Percentiles rank a stretch among this genome's conserved stretches.
Conservation (phyloP, 2,888 invertebrate genomes). For the Heliothis peltigera region DNA sequence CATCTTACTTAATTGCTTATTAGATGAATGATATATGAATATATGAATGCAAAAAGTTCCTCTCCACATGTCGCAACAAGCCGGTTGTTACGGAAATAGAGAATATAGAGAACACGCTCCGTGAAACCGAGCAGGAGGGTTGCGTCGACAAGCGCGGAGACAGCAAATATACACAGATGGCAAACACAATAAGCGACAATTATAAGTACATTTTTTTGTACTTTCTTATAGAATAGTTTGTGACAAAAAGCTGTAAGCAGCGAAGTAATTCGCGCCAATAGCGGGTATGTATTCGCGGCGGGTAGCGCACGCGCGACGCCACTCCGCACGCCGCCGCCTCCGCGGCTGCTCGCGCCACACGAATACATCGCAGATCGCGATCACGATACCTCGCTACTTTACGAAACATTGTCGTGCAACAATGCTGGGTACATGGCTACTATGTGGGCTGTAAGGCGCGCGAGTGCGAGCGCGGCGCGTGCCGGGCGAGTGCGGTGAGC, state of each 20-base stretch:
- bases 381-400: conserved; percentile 67
- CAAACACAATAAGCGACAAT: conserved; percentile 33
- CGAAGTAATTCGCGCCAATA: conserved; percentile 64
- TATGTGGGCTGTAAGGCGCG: conserved; percentile 42
- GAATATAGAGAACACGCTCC: not conserved
- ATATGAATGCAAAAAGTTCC: conserved; percentile 17
- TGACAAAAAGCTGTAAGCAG: conserved; percentile 58
- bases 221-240: conserved; percentile 50
- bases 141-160: not conserved
- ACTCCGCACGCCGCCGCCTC: conserved; percentile 79
- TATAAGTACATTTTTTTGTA: conserved; percentile 33
- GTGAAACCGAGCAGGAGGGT: not conserved
- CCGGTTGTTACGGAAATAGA: not conserved
- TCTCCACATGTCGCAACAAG: not conserved
- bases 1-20: no score
- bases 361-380: conserved; percentile 66
- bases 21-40: not conserved
- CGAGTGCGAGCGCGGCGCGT: conserved; percentile 53
- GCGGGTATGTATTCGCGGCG: conserved; percentile 58
- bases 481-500: conserved; percentile 72
- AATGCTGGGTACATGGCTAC: conserved; percentile 40
- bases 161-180: conserved; percentile 14
- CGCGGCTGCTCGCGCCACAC: conserved; percentile 79
- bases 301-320: conserved; percentile 87
- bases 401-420: conserved; percentile 30